Evolutionary conservation across 2,888 invertebrate species (phyloP).

Genomic region (Hipparchia semele): DNA sequence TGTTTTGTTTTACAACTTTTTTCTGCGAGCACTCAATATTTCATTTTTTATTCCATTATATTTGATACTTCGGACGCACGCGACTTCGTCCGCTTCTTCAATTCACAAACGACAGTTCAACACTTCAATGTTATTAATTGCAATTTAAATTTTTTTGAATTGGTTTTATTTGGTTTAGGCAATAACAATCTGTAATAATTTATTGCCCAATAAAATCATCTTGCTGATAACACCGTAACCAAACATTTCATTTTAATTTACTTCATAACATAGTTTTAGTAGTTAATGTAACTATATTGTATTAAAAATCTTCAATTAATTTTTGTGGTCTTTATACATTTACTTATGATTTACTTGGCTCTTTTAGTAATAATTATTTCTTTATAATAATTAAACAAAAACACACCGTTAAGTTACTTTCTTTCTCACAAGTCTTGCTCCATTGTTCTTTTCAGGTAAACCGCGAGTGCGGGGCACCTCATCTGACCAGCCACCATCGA

Average conservation of each 20-base stretch:
- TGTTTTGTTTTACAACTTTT: background rate
- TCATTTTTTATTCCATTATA: background rate
- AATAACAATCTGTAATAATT: too few relatives aligned
- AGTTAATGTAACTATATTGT: background rate
- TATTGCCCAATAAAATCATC: too few relatives aligned
- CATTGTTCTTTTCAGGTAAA: conserved; percentile 67
- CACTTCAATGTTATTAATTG: too few relatives aligned
- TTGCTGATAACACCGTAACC: conserved; percentile 4
- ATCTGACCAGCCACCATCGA: conserved; percentile 57
- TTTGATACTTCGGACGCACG: too few relatives aligned
- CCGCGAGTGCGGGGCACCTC: conserved; percentile 73
- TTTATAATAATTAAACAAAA: conserved; percentile 3
- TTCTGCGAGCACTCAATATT: background rate
- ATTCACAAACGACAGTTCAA: too few relatives aligned
- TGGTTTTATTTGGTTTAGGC: too few relatives aligned
- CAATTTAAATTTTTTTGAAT: background rate
- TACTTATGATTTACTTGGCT: background rate
- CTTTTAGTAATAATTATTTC: conserved; percentile 13
- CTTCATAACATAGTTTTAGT: background rate
- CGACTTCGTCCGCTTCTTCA: too few relatives aligned
- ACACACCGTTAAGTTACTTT: background rate
- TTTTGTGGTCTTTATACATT: conserved; percentile 1
- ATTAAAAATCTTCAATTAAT: background rate
- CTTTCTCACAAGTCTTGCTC: conserved; percentile 26
- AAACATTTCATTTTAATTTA: conserved; percentile 3